Evolutionary conservation across 1,140 invertebrate genomes (phyloP).

Genomic region (Pissodes strobi): DNA sequence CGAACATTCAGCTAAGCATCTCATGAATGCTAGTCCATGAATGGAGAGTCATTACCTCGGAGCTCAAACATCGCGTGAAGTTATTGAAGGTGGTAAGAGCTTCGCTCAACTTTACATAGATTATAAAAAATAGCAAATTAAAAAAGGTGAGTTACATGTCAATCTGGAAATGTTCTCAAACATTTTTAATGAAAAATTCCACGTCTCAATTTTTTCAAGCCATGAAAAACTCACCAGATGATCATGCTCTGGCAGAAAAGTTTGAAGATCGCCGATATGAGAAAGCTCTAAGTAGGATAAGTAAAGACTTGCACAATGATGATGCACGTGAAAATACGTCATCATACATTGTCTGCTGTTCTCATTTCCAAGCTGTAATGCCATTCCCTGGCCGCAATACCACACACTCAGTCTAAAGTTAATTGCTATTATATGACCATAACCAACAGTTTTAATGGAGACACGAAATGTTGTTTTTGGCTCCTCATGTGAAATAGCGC

Average conservation of each 20-base stretch:
- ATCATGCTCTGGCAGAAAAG: background rate
- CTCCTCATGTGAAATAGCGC: too few species aligned
- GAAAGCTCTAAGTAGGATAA: constrained; percentile 1
- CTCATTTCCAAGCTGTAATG: constrained; percentile 2
- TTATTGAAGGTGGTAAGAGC: too few species aligned
- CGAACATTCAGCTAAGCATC: too few species aligned
- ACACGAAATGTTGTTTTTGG: too few species aligned
- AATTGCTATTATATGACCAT: too few species aligned
- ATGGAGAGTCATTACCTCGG: too few species aligned
- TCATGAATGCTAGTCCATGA: too few species aligned
- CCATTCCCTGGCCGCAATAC: background rate
- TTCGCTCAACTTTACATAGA: too few species aligned
- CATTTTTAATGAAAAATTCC: constrained; percentile 4
- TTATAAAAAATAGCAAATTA: constrained; percentile 1
- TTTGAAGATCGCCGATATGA: constrained; percentile 1
- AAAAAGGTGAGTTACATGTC: background rate
- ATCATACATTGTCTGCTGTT: too few species aligned
- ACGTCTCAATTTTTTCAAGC: background rate
- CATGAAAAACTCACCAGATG: background rate
- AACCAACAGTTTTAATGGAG: too few species aligned
- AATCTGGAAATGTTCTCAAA: constrained; percentile 1
- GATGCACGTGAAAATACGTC: background rate
- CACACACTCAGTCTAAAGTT: background rate
- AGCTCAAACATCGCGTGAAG: too few species aligned
- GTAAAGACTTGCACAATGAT: constrained; percentile 2